phyloP scores from a whole-genome alignment of 2,888 invertebrate species.

The Euphydryas editha region DNA sequence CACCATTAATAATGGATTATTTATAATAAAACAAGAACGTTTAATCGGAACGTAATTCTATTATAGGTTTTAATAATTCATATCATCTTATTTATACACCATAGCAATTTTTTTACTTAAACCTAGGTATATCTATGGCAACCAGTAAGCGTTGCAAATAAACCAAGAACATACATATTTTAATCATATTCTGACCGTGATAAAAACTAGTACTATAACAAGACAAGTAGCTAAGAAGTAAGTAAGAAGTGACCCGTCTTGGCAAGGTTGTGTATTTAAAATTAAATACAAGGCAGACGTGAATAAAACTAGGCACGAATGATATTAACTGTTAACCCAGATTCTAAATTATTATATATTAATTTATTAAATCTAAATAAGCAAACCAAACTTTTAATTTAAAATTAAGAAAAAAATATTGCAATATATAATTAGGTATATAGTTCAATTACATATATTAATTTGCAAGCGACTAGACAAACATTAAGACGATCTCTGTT shows the following conservation, averaged over 20 bases:
- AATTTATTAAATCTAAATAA: too few relatives aligned
- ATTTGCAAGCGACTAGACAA: too few relatives aligned
- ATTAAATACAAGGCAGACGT: slow-evolving; percentile 42
- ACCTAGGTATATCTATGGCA: not conserved
- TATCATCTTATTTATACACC: not conserved
- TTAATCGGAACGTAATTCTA: not conserved
- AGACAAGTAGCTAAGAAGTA: slow-evolving; percentile 22
- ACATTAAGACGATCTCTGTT: too few relatives aligned
- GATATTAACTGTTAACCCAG: slow-evolving; percentile 50
- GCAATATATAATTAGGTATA: too few relatives aligned
- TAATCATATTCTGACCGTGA: slow-evolving; percentile 16
- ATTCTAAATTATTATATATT: slow-evolving; percentile 30
- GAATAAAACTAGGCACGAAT: slow-evolving; percentile 45
- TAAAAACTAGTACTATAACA: slow-evolving; percentile 26
- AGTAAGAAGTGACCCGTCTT: slow-evolving; percentile 23
- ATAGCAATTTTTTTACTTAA: not conserved
- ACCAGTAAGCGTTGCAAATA: not conserved
- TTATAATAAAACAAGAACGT: not conserved
- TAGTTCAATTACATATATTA: too few relatives aligned
- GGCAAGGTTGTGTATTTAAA: slow-evolving; percentile 29
- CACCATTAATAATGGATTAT: too few relatives aligned
- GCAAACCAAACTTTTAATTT: too few relatives aligned
- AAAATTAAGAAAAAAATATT: too few relatives aligned
- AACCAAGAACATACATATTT: slow-evolving; percentile 25
- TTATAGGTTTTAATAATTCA: not conserved